Conservation (phyloP, 2,113 vertebrate species). For the Propithecus coquereli region DNA sequence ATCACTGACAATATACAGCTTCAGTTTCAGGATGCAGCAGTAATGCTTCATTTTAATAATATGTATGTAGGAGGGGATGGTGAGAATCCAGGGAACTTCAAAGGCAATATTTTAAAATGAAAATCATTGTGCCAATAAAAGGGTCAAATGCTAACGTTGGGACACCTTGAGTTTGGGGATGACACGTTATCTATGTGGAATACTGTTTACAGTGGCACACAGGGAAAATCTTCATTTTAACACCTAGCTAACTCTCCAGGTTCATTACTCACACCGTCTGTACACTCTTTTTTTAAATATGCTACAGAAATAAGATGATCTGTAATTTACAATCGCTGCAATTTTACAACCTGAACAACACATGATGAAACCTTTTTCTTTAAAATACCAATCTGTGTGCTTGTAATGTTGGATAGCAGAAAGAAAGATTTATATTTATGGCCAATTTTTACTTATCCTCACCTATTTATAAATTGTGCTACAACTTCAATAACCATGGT, state of each 20-base stretch:
- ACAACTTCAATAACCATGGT: conserved; percentile 51
- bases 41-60: background rate
- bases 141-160: background rate
- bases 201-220: background rate
- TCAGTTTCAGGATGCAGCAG: background rate
- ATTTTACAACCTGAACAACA: conserved; percentile 31
- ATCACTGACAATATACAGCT: background rate
- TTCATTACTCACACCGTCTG: background rate
- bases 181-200: background rate
- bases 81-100: background rate
- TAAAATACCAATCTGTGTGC: conserved; percentile 44
- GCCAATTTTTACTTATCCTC: conserved; percentile 66
- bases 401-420: background rate
- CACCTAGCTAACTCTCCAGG: background rate
- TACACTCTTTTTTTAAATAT: background rate
- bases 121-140: background rate
- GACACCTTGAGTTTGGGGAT: background rate
- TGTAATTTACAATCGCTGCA: background rate
- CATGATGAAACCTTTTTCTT: conserved; percentile 49
- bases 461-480: conserved; percentile 60
- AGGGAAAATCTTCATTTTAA: background rate
- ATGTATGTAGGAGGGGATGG: background rate
- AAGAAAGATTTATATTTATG: conserved; percentile 62
- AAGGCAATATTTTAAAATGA: background rate
- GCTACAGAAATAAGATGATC: conserved; percentile 49